Evolutionary conservation across 2,888 invertebrate species (phyloP), one percentile per base, ranked within the genome.

Genomic region (Clitarchus hookeri): DNA sequence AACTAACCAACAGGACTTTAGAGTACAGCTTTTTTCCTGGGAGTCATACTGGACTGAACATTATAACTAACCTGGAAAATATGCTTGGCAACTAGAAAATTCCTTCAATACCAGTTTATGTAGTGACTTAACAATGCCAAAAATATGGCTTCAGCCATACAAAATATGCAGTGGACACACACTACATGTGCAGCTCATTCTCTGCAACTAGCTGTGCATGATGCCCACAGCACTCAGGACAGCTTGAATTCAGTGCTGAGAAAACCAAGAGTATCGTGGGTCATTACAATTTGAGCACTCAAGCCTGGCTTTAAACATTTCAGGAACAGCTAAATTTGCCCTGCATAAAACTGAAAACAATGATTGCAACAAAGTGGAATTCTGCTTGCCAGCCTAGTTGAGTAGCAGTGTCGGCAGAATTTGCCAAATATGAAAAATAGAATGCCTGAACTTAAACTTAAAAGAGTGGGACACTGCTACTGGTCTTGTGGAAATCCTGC

Each of bases 161-260:
- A 65, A 65, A 65, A 65, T 65, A 65, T 16, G 65, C 65, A 65
- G 19, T 65, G 65, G 65, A 65, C 65, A 65, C 65, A 65, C 65
- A 65, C 16, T 23, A 19, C 65, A 65, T 65, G 65, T 65, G 65
- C 65, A 65, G 65, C 65, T 65, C 65, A 65, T 65, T 65, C 13
- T 12, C 11, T 65, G 16, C 65, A 65, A 65, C 65, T 65, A 12
- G 65, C 65, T 65, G 19, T 65, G 16, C 65, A 65, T 9, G 19
- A 19, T 65, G 65, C 23, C 65, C 65, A 65, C 23, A 19, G 19
- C 16, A 19, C 65, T 65, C 19, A 65, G 16, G 16, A 16, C 16
- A 65, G 65, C 16, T 65, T 65, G 65, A 65, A 16, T 65, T 9
- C 65, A 65, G 11, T 65, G 6, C 65, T 65, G 65, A 65, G 65